Base-by-base conservation (phyloP, 2,888 invertebrate genomes). In the Leucoptera coffeella region DNA sequence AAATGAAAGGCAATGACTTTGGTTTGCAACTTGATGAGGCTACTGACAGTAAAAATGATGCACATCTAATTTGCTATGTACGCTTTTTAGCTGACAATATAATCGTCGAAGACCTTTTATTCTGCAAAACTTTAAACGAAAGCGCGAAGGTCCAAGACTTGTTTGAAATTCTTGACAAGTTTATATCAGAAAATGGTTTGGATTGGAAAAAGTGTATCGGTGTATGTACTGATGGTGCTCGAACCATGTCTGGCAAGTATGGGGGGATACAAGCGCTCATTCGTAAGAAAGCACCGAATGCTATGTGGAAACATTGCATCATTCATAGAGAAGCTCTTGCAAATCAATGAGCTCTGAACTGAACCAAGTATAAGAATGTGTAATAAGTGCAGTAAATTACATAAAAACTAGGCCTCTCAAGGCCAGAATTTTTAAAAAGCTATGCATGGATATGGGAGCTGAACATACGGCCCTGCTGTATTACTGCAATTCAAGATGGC, bases 231-330 rank as follows among this genome's bases (percentile, higher is more conserved):
- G 28, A 34, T 25, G 31, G 32, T 23, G 33, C 33, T 26, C 31
- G 31, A 33, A 31, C 34, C 17, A 36, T 34, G 37, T 33, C 33
- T 29, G 37, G 37, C 22, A 20, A 17, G 23, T 32, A 33, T 6
- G 32, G 32, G 22, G 32, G 35, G 27, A 26, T 33, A 28, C 27
- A 9, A 17, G 9, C 6, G 17, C 6, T 7, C 17, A 17, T n/a
- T n/a, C n/a, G n/a, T n/a, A n/a, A n/a, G n/a, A n/a, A n/a, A n/a
- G n/a, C n/a, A n/a, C n/a, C n/a, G n/a, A n/a, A n/a, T n/a, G n/a
- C n/a, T n/a, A n/a, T n/a, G n/a, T n/a, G n/a, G n/a, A n/a, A n/a
- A n/a, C n/a, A n/a, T n/a, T n/a, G n/a, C n/a, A n/a, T n/a, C n/a
- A n/a, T n/a, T n/a, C n/a, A n/a, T n/a, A n/a, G n/a, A n/a, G n/a